Conservation (phyloP, 2,888 invertebrate species). For the Drosophila pullipes region DNA sequence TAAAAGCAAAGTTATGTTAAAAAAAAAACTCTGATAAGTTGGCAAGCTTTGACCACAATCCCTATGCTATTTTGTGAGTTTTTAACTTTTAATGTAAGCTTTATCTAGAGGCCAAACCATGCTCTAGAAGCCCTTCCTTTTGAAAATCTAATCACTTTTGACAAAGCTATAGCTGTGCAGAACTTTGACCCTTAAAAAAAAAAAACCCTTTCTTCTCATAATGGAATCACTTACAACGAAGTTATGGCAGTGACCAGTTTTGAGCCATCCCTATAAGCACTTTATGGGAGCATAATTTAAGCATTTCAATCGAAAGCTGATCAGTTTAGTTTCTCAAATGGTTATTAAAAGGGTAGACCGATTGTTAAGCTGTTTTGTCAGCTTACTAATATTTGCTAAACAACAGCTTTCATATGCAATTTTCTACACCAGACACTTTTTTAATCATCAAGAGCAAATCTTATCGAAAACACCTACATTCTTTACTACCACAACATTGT, state of each 20-base stretch:
- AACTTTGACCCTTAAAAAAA: neutral
- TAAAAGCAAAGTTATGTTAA: neutral
- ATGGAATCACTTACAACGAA: neutral
- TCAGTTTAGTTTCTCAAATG: neutral
- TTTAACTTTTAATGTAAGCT: neutral
- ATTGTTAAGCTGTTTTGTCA: neutral
- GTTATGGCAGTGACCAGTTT: neutral
- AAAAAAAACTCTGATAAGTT: too few relatives aligned
- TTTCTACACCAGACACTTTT: neutral
- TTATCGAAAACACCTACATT: slow-evolving; percentile 31
- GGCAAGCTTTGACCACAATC: neutral
- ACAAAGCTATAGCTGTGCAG: neutral
- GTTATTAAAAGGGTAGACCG: neutral
- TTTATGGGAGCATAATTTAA: neutral
- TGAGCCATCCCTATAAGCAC: accelerated
- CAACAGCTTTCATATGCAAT: neutral
- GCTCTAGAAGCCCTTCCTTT: neutral
- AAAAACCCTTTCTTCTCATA: neutral
- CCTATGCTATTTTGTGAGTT: too few relatives aligned
- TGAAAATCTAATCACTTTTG: neutral
- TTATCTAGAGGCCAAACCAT: neutral
- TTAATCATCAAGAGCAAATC: slow-evolving; percentile 9
- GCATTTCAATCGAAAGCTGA: too few relatives aligned
- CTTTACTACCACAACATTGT: slow-evolving; percentile 12
- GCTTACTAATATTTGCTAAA: neutral